Base-by-base conservation (phyloP, 2,113 vertebrate species). In the Gymnogyps californianus region DNA sequence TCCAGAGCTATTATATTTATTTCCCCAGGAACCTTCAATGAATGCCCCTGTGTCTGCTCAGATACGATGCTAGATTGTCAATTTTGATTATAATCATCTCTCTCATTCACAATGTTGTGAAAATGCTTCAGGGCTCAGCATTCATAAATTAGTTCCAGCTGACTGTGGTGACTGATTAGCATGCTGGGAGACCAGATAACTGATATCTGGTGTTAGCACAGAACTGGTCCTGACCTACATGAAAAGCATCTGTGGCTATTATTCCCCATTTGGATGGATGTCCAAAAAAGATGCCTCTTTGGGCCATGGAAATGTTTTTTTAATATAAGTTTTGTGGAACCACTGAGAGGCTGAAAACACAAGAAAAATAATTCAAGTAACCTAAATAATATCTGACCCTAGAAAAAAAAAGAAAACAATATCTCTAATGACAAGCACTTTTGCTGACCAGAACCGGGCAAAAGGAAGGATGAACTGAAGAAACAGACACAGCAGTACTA, bases 141-240 rank as follows among this genome's bases (percentile, higher is more conserved):
- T 96, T 97, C 93, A 96, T 62, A 97, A 95, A 97, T 97, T 97
- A 97, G 95, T 97, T 97, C 96, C 96, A 97, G 91, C 36, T 4
- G 18, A 96, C 94, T 97, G 91, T 96, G 91, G 84, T 92, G 82
- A 97, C 94, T 95, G 96, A 97, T 97, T 97, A 96, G 87, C 91
- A 91, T 94, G 93, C 95, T 94, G 95, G 89, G 89, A 94, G 78
- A 97, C 77, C 78, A 97, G 94, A 96, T 97, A 97, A 95, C 89
- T 87, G 92, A 40, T 97, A 96, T 97, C 96, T 97, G 81, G 94
- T 95, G 94, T 95, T 89, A 87, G 78, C 96, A 97, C 38, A 96
- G 87, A 91, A 93, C 89, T 80, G 62, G 77, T 76, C 87, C 66
- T 95, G 91, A 91, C 94, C 93, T 96, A 96, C 89, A 96, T 88